Base-by-base conservation (phyloP, 1,140 invertebrate genomes). In the Epicauta chinensis region DNA sequence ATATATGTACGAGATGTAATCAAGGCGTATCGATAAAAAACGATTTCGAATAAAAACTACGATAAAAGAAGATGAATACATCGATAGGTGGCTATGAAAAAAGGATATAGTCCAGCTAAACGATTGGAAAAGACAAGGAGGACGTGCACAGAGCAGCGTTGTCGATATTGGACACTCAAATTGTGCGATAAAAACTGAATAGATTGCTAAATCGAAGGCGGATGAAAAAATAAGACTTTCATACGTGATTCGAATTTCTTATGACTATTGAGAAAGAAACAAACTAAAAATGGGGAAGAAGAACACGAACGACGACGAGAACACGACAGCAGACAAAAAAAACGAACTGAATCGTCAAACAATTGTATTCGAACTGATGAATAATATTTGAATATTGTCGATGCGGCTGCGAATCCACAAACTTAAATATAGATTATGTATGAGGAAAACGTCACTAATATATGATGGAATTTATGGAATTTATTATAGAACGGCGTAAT, bases 171-270 rank as follows among this genome's bases (percentile, higher is more conserved):
- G 59, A 60, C 59, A 59, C 61, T 61, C 56, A 63, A 65, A 65
- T 61, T 61, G 59, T 50, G 54, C 61, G 64, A 66, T 66, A 66
- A 66, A 61, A 66, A 65, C 59, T 55, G 63, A 66, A 66, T 66
- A 56, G 62, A 66, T 66, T 60, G 63, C 63, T 64, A 62, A 66
- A 64, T 66, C 64, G 63, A 63, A 64, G 49, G 53, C 35, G 64
- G 57, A 65, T 63, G 63, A 66, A 66, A 66, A 66, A 66, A 62
- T 63, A 66, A 63, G 62, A 59, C 59, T 54, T 59, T 43, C 54
- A 52, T 62, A 65, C 64, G 64, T 63, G 64, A 41, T 44, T 23
- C 36, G 64, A 63, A 66, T 61, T 31, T 36, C 29, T 16, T 34
- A 35, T 4, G 16, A 13, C 16, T 44, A 30, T 35, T 9, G 15